Evolutionary conservation across 2,797 vertebrate species (phyloP).

Genomic region (Buphagus erythrorhynchus): DNA sequence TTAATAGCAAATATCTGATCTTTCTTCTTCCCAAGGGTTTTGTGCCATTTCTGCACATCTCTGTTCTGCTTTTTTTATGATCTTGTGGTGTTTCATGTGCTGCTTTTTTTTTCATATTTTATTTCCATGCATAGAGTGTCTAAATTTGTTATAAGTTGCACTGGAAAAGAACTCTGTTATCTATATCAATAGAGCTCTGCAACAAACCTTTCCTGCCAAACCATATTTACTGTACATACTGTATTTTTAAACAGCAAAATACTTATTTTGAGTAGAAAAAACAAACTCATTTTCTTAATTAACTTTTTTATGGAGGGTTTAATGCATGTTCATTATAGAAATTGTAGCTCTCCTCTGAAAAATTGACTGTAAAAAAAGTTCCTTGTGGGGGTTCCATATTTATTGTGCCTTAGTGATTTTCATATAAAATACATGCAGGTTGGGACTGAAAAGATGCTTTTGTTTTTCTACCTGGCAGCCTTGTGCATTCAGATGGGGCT

Average conservation of each 20-base stretch:
- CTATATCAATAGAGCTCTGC: not conserved
- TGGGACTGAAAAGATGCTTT: conserved; percentile 10
- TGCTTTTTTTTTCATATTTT: not conserved
- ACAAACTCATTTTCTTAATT: conserved; percentile 54
- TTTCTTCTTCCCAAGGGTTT: not conserved
- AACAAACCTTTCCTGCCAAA: not conserved
- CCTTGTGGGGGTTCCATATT: conserved; percentile 5
- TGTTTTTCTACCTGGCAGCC: conserved; percentile 19
- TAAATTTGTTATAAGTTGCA: not conserved
- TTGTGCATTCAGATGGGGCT: not conserved
- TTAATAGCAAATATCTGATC: not conserved
- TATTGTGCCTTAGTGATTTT: conserved; percentile 32
- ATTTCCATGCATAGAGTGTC: not conserved
- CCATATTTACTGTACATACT: not conserved
- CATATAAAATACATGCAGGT: conserved; percentile 1
- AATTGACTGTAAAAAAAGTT: conserved; percentile 3
- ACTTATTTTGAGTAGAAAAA: not conserved
- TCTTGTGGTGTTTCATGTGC: not conserved
- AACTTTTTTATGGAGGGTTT: conserved; percentile 53
- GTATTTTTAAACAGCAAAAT: conserved; percentile 20
- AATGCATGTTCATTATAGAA: conserved; percentile 49
- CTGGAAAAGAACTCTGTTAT: not conserved
- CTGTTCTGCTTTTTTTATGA: not conserved
- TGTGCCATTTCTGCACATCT: not conserved
- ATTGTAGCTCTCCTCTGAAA: conserved; percentile 18